Evolutionary conservation across 2,797 vertebrate species (phyloP), one percentile per base, ranked within the genome.

Genomic region (Sebastiscus albofasciatus): DNA sequence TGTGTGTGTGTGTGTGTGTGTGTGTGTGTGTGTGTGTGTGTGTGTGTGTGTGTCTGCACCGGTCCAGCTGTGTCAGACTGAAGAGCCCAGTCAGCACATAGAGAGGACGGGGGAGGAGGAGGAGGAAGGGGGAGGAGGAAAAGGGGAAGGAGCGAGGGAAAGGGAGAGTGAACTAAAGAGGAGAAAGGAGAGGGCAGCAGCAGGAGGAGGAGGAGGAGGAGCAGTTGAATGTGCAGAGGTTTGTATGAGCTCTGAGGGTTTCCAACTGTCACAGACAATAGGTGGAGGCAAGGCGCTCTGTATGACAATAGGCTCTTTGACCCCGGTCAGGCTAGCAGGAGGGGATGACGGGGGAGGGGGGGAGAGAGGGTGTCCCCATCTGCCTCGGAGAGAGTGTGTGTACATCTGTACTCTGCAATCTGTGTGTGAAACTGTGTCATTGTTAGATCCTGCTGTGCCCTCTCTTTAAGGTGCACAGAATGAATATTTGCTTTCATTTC

Each of bases 231-330:
- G 91, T 90, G 90, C 92, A 92, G 93, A 86, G 89, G 90, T 94
- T 89, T 92, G 77, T 88, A 87, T 90, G 89, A 86, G 80, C 88
- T 90, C 84, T 26, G 84, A 90, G 82, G 87, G 90, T 88, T 90
- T 91, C 92, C 92, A 93, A 92, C 89, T 83, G 90, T 88, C 84
- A 39, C 74, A 85, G 82, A 95, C 94, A 96, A 96, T 92, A 87
- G 93, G 85, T 83, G 86, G 88, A 85, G 91, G 90, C 80, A 59
- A 77, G 77, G 80, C 89, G 67, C 89, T 94, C 89, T 68, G 92
- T 91, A 92, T 93, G 92, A 96, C 95, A 96, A 96, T 95, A 93
- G 94, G 82, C 85, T 90, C 94, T 95, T 92, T 95, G 94, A 95
- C 94, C 93, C 75, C 65, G 77, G 89, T 91, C 88, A 87, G 16